These are phyloP conservation scores for Rapana venosa DNA, from an alignment of 2,888 invertebrate species.

Conservation along the genomic window DNA sequence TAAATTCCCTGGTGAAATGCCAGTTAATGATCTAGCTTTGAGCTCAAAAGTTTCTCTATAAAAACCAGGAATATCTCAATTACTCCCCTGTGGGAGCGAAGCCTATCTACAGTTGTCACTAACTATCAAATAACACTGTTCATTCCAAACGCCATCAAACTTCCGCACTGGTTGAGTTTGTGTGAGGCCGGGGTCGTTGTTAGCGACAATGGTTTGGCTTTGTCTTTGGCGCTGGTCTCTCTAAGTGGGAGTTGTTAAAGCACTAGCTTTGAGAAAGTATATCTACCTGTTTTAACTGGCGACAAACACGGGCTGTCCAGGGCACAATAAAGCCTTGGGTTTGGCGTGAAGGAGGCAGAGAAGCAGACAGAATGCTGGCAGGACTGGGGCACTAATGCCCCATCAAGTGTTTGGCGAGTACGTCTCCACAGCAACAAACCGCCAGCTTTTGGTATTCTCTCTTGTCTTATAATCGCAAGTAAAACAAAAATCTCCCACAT, in stretches of 20 bases:
- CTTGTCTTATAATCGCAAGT: neutral
- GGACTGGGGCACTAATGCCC: neutral
- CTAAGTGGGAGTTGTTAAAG: neutral
- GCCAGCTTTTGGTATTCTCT: neutral
- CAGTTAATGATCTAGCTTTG: neutral
- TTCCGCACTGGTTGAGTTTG: neutral
- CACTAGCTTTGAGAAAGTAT: slow-evolving; percentile 15
- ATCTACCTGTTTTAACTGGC: neutral
- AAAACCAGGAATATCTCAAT: neutral
- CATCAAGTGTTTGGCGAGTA: slow-evolving; percentile 2
- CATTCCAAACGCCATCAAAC: slow-evolving; percentile 4
- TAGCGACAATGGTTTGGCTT: neutral
- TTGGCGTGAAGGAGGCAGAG: neutral
- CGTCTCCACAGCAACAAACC: neutral
- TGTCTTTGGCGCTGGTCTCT: neutral
- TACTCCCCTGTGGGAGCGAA: neutral
- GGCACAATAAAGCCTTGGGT: neutral
- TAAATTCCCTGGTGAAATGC: neutral
- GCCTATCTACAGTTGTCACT: neutral
- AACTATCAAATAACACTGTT: slow-evolving; percentile 13
- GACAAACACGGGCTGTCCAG: neutral
- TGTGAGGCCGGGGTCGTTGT: neutral
- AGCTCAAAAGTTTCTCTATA: neutral
- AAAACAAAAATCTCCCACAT: neutral
- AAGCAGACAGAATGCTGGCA: neutral